These are phyloP conservation scores for Sturnus vulgaris DNA, from an alignment of 2,113 vertebrate species.

Conservation along the genomic window DNA sequence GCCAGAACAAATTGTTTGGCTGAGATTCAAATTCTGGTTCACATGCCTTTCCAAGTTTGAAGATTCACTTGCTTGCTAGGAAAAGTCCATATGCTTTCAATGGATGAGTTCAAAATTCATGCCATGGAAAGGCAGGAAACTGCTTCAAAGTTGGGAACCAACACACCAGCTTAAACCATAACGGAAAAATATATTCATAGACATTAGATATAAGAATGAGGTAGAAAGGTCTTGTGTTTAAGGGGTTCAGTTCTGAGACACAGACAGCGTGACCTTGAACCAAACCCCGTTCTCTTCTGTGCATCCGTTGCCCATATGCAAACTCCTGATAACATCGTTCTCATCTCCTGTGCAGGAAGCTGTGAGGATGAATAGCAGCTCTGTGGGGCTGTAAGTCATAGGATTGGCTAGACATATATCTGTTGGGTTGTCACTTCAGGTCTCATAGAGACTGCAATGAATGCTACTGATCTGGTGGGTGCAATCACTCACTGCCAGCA, in stretches of 20 bases:
- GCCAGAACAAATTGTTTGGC: slow-evolving; percentile 72
- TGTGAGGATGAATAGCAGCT: neutral
- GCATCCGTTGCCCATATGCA: slow-evolving; percentile 12
- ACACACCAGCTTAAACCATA: neutral
- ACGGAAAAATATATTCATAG: neutral
- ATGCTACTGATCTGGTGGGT: neutral
- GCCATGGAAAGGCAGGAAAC: slow-evolving; percentile 33
- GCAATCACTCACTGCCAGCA: neutral
- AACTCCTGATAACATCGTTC: neutral
- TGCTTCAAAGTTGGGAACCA: slow-evolving; percentile 55
- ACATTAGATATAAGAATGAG: neutral
- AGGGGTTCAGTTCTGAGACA: slow-evolving; percentile 1
- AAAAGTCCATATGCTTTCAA: slow-evolving; percentile 56
- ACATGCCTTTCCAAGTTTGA: slow-evolving; percentile 56
- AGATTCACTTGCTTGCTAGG: slow-evolving; percentile 17
- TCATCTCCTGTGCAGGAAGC: neutral
- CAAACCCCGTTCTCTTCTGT: neutral
- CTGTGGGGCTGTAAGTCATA: neutral
- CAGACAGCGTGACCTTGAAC: neutral
- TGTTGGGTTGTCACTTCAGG: neutral
- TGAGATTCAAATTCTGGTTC: slow-evolving; percentile 51
- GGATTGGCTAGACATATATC: neutral
- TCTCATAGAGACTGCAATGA: neutral
- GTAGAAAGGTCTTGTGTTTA: neutral
- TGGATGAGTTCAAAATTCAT: slow-evolving; percentile 46